Evolutionary conservation across 2,113 vertebrate species (phyloP).

Genomic region (Mormyrus lacerda): DNA sequence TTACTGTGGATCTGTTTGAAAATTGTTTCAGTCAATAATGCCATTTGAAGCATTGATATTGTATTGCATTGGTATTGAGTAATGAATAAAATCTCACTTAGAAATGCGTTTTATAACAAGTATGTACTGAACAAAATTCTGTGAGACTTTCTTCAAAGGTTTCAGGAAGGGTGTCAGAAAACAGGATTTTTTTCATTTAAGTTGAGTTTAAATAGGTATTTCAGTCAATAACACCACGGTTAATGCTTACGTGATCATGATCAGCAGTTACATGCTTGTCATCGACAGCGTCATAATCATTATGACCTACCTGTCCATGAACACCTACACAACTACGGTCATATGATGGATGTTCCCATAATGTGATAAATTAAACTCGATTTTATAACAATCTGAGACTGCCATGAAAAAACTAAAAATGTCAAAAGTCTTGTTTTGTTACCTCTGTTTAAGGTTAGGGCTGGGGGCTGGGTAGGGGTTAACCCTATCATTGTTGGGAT

Average conservation of each 20-base stretch:
- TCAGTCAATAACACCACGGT: background rate
- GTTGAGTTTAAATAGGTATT: background rate
- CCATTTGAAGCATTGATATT: background rate
- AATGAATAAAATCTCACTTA: background rate
- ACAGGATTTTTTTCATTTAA: background rate
- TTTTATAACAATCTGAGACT: background rate
- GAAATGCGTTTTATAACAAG: background rate
- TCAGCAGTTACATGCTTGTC: background rate
- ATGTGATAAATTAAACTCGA: background rate
- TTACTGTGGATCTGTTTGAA: background rate
- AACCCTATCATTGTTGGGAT: background rate
- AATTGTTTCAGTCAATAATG: background rate
- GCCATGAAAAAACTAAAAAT: background rate
- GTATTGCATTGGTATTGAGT: background rate
- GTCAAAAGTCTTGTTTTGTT: background rate
- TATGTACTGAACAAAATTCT: background rate
- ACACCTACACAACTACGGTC: background rate
- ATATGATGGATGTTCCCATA: too few relatives aligned
- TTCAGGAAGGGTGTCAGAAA: background rate
- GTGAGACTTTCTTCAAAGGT: background rate
- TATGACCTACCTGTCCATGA: background rate
- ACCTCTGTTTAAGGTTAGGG: background rate
- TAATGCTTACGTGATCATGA: background rate
- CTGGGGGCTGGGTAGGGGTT: background rate
- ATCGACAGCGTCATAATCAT: background rate